Evolutionary conservation across 2,797 vertebrate genomes (phyloP).

Genomic region (Esox masquinongy): DNA sequence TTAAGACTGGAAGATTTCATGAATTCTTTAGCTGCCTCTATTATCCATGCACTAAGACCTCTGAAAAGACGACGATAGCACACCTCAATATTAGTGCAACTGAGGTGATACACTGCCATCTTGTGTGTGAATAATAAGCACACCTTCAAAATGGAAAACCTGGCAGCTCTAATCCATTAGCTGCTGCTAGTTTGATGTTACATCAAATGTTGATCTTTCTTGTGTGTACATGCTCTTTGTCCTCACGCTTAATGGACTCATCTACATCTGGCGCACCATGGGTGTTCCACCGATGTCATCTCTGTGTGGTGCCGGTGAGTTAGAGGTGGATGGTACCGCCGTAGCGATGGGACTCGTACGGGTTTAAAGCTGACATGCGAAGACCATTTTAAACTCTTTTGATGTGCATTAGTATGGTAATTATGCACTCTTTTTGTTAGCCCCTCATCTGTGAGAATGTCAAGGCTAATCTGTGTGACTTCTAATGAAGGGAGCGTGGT

Average conservation of each 20-base stretch:
- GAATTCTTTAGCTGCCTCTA: slow-evolving; percentile 44
- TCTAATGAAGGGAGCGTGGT: slow-evolving; percentile 56
- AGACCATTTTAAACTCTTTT: slow-evolving; percentile 61
- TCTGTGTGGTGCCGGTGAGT: slow-evolving; percentile 37
- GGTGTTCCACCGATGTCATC: neutral
- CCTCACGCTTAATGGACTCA: slow-evolving; percentile 20
- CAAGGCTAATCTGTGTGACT: slow-evolving; percentile 69
- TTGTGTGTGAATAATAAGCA: slow-evolving; percentile 67
- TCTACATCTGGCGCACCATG: slow-evolving; percentile 8
- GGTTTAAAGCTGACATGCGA: slow-evolving; percentile 61
- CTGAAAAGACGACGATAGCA: slow-evolving; percentile 46
- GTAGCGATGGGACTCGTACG: slow-evolving; percentile 34
- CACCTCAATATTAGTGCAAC: slow-evolving; percentile 38
- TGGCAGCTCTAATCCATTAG: slow-evolving; percentile 46
- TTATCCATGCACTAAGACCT: slow-evolving; percentile 24
- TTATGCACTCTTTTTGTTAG: slow-evolving; percentile 63
- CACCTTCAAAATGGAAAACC: slow-evolving; percentile 33
- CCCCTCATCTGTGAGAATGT: slow-evolving; percentile 65
- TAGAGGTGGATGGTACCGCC: slow-evolving; percentile 44
- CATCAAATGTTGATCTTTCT: slow-evolving; percentile 29
- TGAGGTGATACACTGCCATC: slow-evolving; percentile 79
- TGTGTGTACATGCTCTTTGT: slow-evolving; percentile 42
- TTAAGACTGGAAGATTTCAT: slow-evolving; percentile 54
- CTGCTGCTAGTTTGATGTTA: slow-evolving; percentile 24
- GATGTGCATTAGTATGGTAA: slow-evolving; percentile 72